phyloP scores from a whole-genome alignment of 2,113 vertebrate genomes.

The Centrocercus urophasianus region DNA sequence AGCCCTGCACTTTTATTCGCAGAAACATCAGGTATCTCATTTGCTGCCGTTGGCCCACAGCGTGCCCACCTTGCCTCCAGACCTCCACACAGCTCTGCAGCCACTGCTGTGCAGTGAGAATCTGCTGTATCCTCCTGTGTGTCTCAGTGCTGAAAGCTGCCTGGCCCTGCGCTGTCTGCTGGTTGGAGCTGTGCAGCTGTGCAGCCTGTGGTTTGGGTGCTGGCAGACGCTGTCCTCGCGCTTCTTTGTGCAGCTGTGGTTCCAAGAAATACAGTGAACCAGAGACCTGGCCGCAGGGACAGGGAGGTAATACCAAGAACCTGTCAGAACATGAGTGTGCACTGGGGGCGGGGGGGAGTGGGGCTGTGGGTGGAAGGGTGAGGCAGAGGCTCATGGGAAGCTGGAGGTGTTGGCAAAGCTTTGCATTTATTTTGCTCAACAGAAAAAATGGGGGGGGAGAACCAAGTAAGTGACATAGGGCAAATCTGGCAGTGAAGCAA shows the following conservation, averaged over 20 bases:
- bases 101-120: accelerated
- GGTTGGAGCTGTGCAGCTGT: conserved; percentile 14
- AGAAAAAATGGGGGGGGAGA: not conserved
- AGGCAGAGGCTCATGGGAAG: conserved; percentile 50
- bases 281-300: conserved; percentile 38
- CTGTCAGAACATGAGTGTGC: not conserved
- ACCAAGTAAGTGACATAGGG: not conserved
- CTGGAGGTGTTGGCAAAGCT: not conserved
- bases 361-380: not conserved
- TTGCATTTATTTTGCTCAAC: not conserved
- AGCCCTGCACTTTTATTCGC: not conserved
- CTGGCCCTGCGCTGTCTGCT: not conserved
- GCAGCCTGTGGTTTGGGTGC: conserved; percentile 48
- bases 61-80: not conserved
- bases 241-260: conserved; percentile 66
- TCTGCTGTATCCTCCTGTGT: not conserved
- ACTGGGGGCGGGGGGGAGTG: not conserved
- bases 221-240: not conserved
- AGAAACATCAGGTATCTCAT: not conserved
- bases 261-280: conserved; percentile 74
- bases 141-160: not conserved
- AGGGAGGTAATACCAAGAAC: conserved; percentile 45
- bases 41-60: not conserved
- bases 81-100: not conserved
- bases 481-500: conserved; percentile 8